Conservation (phyloP, 2,797 vertebrate genomes). For the Micromesistius poutassou region DNA sequence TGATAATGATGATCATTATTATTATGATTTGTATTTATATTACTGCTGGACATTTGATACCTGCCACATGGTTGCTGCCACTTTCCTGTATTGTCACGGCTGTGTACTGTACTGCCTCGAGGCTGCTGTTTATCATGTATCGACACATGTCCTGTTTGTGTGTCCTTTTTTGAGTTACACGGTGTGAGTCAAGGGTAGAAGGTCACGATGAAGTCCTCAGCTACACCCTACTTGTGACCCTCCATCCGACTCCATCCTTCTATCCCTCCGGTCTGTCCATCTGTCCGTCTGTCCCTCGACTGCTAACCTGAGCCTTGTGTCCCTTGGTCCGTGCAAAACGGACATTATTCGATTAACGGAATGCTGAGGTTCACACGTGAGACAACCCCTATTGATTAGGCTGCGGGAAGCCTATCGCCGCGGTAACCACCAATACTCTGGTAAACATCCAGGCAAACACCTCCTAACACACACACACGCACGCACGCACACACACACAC, state of each 20-base stretch:
- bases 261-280: conserved; percentile 6
- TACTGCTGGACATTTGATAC: too few species aligned
- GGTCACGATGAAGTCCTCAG: background rate
- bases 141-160: too few species aligned
- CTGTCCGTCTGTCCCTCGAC: background rate
- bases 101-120: too few species aligned
- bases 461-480: background rate
- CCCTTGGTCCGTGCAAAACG: conserved; percentile 17
- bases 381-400: conserved; percentile 56
- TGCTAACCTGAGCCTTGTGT: background rate
- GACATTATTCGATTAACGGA: conserved; percentile 56
- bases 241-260: conserved; percentile 20
- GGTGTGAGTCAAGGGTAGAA: background rate
- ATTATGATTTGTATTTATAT: too few species aligned
- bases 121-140: too few species aligned
- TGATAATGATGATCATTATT: too few species aligned
- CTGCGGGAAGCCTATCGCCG: conserved; percentile 36
- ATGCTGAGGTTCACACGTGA: conserved; percentile 36
- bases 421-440: conserved; percentile 27
- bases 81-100: too few species aligned
- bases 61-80: too few species aligned
- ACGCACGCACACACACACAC: background rate
- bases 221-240: conserved; percentile 4
- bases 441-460: background rate
- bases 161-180: background rate